These are phyloP conservation scores for Eupithecia pulchellata DNA, from an alignment of 2,888 invertebrate species.

Conservation along the genomic window DNA sequence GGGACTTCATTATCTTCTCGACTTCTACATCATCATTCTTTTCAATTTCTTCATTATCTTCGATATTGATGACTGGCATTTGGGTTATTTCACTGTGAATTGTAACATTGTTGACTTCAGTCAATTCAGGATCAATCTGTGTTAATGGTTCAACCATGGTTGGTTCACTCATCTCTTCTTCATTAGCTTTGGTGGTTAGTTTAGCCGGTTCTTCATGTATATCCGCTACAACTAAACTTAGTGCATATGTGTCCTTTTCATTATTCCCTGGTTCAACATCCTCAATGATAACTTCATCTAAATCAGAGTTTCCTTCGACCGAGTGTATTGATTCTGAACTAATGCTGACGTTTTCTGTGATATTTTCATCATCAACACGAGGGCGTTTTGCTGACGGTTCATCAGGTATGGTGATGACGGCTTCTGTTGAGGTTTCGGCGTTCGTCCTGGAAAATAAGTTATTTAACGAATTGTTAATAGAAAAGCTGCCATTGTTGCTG, in stretches of 20 bases:
- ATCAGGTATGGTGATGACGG: constrained; percentile 59
- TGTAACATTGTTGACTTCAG: constrained; percentile 4
- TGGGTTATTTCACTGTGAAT: constrained; percentile 28
- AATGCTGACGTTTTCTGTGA: constrained; percentile 66
- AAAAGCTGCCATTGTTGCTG: background rate
- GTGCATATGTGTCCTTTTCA: background rate
- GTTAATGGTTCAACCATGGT: background rate
- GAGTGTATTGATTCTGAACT: constrained; percentile 69
- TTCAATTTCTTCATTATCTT: background rate
- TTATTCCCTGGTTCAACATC: constrained; percentile 28
- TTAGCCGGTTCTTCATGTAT: constrained; percentile 15
- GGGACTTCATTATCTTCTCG: constrained; percentile 21
- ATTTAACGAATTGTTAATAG: background rate
- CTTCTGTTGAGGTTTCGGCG: constrained; percentile 47
- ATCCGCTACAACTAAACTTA: background rate
- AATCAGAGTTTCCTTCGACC: constrained; percentile 53
- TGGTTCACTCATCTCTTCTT: background rate
- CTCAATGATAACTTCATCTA: constrained; percentile 55
- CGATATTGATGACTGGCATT: constrained; percentile 3
- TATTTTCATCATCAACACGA: constrained; percentile 45
- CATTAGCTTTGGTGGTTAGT: background rate
- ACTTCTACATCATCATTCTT: constrained; percentile 24
- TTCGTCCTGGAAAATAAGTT: constrained; percentile 55
- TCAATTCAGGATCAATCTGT: constrained; percentile 6
- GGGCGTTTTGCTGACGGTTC: constrained; percentile 66